Evolutionary conservation across 2,113 vertebrate genomes (phyloP).

Genomic region (Gymnarchus niloticus): DNA sequence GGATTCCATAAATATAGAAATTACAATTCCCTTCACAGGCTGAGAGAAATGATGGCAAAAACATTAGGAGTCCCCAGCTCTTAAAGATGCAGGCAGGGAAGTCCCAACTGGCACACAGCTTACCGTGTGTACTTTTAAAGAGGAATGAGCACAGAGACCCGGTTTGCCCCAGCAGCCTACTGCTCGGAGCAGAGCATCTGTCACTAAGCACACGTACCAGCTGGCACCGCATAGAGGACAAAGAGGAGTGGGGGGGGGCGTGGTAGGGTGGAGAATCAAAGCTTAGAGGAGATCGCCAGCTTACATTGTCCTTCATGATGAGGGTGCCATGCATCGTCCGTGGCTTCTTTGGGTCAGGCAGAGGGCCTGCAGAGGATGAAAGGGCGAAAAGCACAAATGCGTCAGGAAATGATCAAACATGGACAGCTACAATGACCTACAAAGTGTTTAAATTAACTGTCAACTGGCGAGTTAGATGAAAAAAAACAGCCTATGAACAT

Average conservation of each 20-base stretch:
- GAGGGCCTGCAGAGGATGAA: conserved; percentile 58
- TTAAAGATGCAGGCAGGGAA: not conserved
- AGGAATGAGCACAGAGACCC: not conserved
- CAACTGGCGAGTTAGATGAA: too few relatives aligned
- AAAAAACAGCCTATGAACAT: too few relatives aligned
- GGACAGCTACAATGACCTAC: not conserved
- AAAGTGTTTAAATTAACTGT: not conserved
- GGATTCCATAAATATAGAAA: not conserved
- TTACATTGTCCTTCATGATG: conserved; percentile 93
- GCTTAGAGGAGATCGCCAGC: conserved; percentile 34
- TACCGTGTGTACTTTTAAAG: not conserved
- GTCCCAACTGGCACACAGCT: not conserved
- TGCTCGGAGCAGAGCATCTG: not conserved
- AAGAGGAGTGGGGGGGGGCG: not conserved
- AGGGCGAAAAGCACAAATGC: not conserved
- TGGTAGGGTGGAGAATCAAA: not conserved
- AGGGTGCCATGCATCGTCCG: conserved; percentile 84
- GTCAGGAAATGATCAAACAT: not conserved
- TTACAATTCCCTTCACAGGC: not conserved
- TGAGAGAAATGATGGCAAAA: not conserved
- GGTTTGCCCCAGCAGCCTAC: not conserved
- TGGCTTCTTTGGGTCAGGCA: conserved; percentile 81
- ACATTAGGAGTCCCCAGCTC: not conserved
- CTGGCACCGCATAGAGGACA: not conserved
- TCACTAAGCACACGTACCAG: not conserved